Base-by-base conservation (phyloP, 1,140 invertebrate species). In the Leptopilina boulardi region DNA sequence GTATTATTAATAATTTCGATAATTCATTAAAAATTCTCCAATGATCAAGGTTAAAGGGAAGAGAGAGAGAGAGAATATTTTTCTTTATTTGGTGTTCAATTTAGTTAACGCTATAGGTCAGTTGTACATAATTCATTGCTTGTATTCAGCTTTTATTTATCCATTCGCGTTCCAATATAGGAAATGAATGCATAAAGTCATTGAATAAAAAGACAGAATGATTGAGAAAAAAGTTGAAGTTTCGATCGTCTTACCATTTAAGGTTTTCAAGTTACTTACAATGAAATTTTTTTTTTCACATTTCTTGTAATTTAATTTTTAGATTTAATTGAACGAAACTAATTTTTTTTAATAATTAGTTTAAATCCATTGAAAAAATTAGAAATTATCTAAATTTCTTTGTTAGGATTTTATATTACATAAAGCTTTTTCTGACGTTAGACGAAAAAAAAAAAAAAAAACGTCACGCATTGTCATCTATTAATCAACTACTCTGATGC, bases 81-180 rank as follows among this genome's bases (percentile, higher is more conserved):
- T 66, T 34, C 59, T 23, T 66, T 66, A 34, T 66, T 66, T 66
- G 59, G 59, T 26, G 59, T 30, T 66, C 59, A 66, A n/a, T 66
- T 66, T 66, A 66, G 59, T 34, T 13, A 34, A 66, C 4, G 59
- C 59, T 30, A n/a, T n/a, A 23, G 26, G 59, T 30, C 59, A 66
- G 21, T 66, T 23, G 59, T 66, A 66, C 59, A 34, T 66, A 66
- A 34, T 66, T 66, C 59, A 66, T 66, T n/a, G 59, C 13, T 66
- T 11, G 23, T 34, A 66, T 66, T 4, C 11, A 34, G 26, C 34
- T 30, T 34, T 66, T 66, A 66, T 66, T 66, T 34, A 15, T n/a
- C n/a, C 15, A 30, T 1, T 8, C 59, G 59, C 34, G 34, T 4
- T 66, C 59, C 4, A 30, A 66, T 66, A 66, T 66, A 66, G 59